Base-by-base conservation (phyloP, 2,113 vertebrate species). In the Laticauda laticaudata region DNA sequence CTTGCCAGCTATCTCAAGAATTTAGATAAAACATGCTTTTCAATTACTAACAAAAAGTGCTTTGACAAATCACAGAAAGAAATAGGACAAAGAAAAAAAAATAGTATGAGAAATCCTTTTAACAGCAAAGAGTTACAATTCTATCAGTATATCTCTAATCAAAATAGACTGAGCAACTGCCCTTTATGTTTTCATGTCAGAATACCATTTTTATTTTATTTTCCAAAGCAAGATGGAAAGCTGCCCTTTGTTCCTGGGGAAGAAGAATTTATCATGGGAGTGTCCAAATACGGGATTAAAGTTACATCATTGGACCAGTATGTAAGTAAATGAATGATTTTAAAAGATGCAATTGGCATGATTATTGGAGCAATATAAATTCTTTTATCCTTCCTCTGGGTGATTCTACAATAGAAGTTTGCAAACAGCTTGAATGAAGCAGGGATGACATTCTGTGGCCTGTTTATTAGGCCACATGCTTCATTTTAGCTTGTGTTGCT, bases 221-320 rank as follows among this genome's bases (percentile, higher is more conserved):
- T 91, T 96, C 96, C 93, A 97, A 97, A 99, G 99, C 99, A 99
- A 99, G 98, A 99, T 93, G 99, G 99, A 98, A 99, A 99, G 97
- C 96, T 99, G 96, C 99, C 99, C 45, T 99, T 99, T 95, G 98
- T 99, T 91, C 98, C 99, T 6, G 97, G 97, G 96, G 99, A 99
- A 88, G 99, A 99, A 96, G 99, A 99, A 94, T 98, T 99, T 97
- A 98, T 99, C 90, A 98, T 99, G 97, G 98, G 98, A 55, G 99
- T 99, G 94, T 99, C 99, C 87, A 99, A 99, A 96, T 98, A 99
- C 0, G 99, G 99, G 23, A 98, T 99, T 95, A 99, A 99, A 98
- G 98, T 99, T 48, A 98, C 98, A 39, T 98, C 98, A 0, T 96
- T 98, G 93, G 99, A 99, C 96, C 99, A 99, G 94, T 99, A 98